Conservation (phyloP, 2,797 vertebrate species). For the Pangasius krempfi region DNA sequence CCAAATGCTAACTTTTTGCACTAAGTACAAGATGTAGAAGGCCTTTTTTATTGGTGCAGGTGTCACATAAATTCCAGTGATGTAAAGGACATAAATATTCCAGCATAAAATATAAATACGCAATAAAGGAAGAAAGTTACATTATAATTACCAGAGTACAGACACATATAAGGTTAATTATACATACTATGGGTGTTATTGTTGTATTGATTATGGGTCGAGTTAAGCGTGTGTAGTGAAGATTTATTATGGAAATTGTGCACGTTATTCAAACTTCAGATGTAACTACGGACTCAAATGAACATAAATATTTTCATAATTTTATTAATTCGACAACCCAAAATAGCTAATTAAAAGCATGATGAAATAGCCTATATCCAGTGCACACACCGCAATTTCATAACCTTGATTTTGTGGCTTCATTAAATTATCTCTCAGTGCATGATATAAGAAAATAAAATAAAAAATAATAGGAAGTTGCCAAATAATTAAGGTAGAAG, state of each 20-base stretch:
- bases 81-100: background rate
- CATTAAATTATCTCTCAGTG: background rate
- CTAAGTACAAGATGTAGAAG: background rate
- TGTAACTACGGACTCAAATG: background rate
- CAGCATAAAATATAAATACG: background rate
- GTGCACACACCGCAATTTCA: background rate
- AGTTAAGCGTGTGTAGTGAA: background rate
- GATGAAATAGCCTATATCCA: background rate
- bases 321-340: background rate
- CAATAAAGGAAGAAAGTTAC: background rate
- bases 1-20: background rate
- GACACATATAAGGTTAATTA: background rate
- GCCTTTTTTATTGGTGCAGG: background rate
- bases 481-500: background rate
- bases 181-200: background rate
- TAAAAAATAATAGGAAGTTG: background rate
- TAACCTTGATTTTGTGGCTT: background rate
- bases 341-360: background rate
- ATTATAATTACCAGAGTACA: background rate
- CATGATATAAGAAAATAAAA: background rate
- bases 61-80: background rate
- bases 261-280: background rate
- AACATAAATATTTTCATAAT: slow-evolving; percentile 2
- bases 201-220: background rate
- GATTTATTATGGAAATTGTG: background rate